Evolutionary conservation across 2,113 vertebrate species (phyloP).

Genomic region (Ardeotis arabs): DNA sequence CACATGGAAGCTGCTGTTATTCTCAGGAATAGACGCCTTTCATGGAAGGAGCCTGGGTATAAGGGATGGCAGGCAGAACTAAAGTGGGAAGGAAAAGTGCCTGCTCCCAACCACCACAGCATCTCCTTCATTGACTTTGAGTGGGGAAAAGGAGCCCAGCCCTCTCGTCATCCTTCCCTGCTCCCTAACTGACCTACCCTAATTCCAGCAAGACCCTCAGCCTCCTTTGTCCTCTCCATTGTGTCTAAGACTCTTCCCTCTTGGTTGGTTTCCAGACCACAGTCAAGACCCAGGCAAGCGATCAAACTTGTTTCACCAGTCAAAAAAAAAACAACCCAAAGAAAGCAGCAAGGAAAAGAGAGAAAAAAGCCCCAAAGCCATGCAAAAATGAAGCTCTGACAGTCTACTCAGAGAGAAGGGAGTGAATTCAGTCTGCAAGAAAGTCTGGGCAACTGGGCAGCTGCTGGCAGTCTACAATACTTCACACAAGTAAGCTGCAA

Average conservation of each 20-base stretch:
- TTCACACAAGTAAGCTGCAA: background rate
- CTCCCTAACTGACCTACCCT: background rate
- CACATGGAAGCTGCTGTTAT: background rate
- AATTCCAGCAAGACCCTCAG: background rate
- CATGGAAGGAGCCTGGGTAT: background rate
- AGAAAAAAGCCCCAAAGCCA: background rate
- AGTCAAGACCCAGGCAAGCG: background rate
- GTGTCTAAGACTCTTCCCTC: background rate
- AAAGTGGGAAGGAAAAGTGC: background rate
- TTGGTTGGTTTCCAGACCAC: background rate
- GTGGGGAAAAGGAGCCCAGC: background rate
- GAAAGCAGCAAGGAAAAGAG: background rate
- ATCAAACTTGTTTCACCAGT: background rate
- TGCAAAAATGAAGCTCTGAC: background rate
- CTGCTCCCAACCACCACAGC: background rate
- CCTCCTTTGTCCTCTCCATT: fast-evolving
- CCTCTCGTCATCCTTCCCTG: fast-evolving
- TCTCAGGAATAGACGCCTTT: background rate
- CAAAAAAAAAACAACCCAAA: background rate
- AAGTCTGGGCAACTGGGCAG: background rate
- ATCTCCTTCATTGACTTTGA: background rate
- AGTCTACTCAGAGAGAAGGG: background rate
- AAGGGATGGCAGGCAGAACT: background rate
- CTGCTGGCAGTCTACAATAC: background rate
- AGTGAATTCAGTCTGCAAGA: background rate